Percentiles rank a stretch among this genome's conserved stretches.
phyloP scores from a whole-genome alignment of 2,888 invertebrate species.

The Drosophila nr. fundita region DNA sequence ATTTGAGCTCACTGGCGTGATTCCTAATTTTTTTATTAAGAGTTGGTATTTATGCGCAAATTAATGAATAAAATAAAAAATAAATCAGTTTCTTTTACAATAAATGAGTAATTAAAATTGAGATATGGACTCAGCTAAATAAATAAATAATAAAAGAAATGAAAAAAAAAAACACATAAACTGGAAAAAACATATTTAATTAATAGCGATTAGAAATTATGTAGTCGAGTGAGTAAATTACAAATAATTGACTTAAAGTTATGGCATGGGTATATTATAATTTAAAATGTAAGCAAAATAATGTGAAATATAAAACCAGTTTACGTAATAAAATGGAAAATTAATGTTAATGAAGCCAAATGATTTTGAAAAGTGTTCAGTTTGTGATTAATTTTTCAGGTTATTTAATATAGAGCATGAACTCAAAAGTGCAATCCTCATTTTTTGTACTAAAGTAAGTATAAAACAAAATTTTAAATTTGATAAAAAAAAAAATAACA shows the following conservation, averaged over 20 bases:
- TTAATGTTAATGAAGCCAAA: background rate
- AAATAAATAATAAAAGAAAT: too few relatives aligned
- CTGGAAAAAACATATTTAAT: background rate
- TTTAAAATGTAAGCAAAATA: background rate
- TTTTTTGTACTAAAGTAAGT: background rate
- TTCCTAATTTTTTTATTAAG: background rate
- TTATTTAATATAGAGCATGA: background rate
- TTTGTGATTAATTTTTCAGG: background rate
- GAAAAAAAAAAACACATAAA: background rate
- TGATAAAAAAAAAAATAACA: background rate
- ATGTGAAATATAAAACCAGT: background rate
- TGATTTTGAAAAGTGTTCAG: background rate
- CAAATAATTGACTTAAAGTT: background rate
- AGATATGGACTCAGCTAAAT: background rate
- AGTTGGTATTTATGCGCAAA: background rate
- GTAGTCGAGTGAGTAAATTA: background rate
- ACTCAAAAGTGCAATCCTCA: background rate
- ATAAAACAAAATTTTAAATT: background rate
- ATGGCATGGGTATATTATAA: background rate
- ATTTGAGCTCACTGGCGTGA: background rate
- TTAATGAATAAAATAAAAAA: background rate
- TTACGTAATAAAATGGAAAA: background rate
- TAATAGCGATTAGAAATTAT: background rate
- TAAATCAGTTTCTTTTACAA: background rate
- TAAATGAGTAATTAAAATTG: background rate